Base-by-base conservation (phyloP, 2,113 vertebrate genomes). In the Urocitellus parryii region DNA sequence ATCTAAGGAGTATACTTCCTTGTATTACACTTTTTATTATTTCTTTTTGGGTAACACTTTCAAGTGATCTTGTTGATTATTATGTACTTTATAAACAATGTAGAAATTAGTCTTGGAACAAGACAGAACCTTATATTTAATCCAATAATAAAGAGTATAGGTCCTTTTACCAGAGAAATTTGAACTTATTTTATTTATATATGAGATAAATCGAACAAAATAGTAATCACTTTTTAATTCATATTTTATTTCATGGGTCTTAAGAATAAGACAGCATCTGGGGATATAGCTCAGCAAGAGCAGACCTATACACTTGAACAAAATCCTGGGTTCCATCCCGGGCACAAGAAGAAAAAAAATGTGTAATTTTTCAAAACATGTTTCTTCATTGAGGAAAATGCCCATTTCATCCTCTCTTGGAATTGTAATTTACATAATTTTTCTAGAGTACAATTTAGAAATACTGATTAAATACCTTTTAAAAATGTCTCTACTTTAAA, bases 321-420 rank as follows among this genome's bases (percentile, higher is more conserved):
- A 67, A 16, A 7, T 2, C 42, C 18, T 48, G 29, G 29, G 29
- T 68, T 68, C 48, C 20, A 74, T 74, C 51, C 56, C 73, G 10
- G 24, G 17, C 70, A 88, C 18, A 17, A 0, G 99, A 99, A 95
- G 56, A 56, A 56, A 61, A 61, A 22, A 61, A 61, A 61, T 25
- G 20, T 24, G 58, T 25, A 25, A 61, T 24, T 61, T 61, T 61
- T 61, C 22, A 61, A 61, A 61, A 61, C 58, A 61, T 24, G 58
- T 24, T 56, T 61, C 58, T 61, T 61, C 22, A 12, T 65, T 72
- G 45, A 92, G 39, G 82, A 96, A 93, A 96, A 93, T 45, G 29
- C 8, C 9, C 85, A 92, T 53, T 42, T 83, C 6, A 79, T 27
- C 86, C 11, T 94, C 72, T 74, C 8, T 7, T 79, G 24, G 51